A percentile compares a stretch with the other conserved stretches of the same genome.
Conservation (phyloP, 2,797 vertebrate species). For the Chiloscyllium punctatum region DNA sequence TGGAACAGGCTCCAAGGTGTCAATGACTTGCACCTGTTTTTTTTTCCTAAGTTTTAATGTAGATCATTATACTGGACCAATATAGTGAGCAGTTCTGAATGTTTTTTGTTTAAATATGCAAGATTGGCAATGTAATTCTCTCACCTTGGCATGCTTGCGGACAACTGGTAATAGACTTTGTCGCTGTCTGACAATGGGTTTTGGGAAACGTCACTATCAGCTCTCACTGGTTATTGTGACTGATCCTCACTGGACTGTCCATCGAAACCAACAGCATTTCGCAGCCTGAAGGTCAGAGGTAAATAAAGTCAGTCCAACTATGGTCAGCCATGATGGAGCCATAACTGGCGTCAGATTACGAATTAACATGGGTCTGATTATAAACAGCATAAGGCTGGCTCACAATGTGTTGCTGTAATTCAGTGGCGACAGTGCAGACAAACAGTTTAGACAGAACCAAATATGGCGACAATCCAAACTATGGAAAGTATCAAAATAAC, state of each 20-base stretch:
- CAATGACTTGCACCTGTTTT: too few species aligned
- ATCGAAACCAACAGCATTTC: constrained; percentile 57
- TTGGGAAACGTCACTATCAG: constrained; percentile 59
- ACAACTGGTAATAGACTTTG: constrained; percentile 60
- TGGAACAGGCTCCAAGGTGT: too few species aligned
- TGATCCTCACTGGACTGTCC: constrained; percentile 58
- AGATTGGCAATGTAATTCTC: not conserved
- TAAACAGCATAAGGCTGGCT: too few species aligned
- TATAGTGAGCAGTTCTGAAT: not conserved
- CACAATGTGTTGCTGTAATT: not conserved
- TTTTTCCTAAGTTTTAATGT: not conserved
- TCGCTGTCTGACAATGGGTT: constrained; percentile 58
- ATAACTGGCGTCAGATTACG: not conserved
- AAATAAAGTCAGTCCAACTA: not conserved
- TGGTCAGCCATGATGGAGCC: not conserved
- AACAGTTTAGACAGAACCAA: not conserved
- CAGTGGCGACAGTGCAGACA: not conserved
- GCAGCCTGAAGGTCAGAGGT: constrained; percentile 49
- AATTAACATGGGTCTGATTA: too few species aligned
- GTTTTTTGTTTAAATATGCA: too few species aligned
- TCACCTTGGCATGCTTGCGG: constrained; percentile 60
- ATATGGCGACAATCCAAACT: not conserved
- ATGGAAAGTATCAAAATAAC: not conserved
- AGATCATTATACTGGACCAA: not conserved
- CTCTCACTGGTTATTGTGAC: constrained; percentile 53